Evolutionary conservation across 2,113 vertebrate genomes (phyloP).

Genomic region (Vireo altiloquus): DNA sequence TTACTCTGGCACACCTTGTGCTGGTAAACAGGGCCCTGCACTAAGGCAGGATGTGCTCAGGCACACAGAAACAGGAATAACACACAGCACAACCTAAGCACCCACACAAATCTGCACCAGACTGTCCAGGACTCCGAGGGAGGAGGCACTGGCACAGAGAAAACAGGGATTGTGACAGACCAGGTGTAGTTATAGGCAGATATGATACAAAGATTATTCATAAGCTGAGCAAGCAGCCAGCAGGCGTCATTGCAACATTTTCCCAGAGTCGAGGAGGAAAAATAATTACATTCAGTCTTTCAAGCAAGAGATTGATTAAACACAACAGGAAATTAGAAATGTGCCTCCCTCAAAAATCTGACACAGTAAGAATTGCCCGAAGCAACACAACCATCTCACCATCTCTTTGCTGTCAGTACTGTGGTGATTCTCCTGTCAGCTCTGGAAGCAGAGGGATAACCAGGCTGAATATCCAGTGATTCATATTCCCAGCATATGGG

Average conservation of each 20-base stretch:
- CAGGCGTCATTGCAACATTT: not conserved
- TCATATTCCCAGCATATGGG: not conserved
- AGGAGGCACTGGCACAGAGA: not conserved
- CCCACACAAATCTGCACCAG: not conserved
- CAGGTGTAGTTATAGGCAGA: not conserved
- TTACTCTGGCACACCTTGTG: not conserved
- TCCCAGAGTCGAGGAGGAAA: not conserved
- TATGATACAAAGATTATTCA: not conserved
- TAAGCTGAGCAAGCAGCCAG: not conserved
- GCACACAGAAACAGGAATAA: not conserved
- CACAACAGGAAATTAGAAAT: slow-evolving; percentile 26
- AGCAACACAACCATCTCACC: not conserved
- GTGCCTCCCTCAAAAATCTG: not conserved
- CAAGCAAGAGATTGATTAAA: slow-evolving; percentile 12
- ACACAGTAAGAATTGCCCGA: not conserved
- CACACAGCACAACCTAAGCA: not conserved
- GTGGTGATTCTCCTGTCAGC: not conserved
- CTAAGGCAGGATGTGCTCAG: not conserved
- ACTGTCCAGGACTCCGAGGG: not conserved
- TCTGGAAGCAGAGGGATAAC: not conserved
- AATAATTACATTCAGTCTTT: not conserved
- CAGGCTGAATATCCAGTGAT: slow-evolving; percentile 1
- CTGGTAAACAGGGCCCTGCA: not conserved
- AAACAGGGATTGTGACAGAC: not conserved
- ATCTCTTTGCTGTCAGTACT: not conserved